Base-by-base conservation (phyloP, 2,888 invertebrate genomes). In the Physocephala rufipes region DNA sequence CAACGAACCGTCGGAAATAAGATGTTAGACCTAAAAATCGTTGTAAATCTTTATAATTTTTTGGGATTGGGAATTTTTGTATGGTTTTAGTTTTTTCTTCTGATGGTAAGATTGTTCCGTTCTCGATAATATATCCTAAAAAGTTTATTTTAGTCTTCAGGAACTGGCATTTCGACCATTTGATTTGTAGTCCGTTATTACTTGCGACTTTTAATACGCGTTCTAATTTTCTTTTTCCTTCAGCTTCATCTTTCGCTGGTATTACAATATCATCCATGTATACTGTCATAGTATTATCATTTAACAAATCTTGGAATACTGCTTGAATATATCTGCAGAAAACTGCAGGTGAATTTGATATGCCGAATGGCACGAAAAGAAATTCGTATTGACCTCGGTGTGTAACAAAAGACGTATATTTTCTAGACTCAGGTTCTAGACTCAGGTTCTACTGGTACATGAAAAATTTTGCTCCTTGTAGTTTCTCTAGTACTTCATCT, bases 351-450 rank as follows among this genome's bases (percentile, higher is more conserved):
- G 76, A 74, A 45, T 76, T 76, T 9, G 69, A 75, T 4, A 76
- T 74, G 0, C 76, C 76, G 43, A 78, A 78, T 26, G 78, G 78
- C 63, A 76, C 74, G 26, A 69, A 73, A 16, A 63, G n/a, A 53
- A 75, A 77, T 55, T 78, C 78, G 47, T 72, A 79, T 43, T 79
- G 77, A 12, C 77, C 76, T 63, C 74, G 63, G 45, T 75, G 76
- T 13, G 78, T 79, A 1, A 79, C 78, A 64, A 79, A n/a, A 79
- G 77, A 70, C 19, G 77, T 79, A 51, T 73, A 79, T 59, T 77
- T 76, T 26, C 70, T 71, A 0, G 78, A 79, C 9, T 73, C n/a
- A n/a, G n/a, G n/a, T n/a, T n/a, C n/a, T n/a, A n/a, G n/a, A n/a
- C n/a, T n/a, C 67, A 19, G 65, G 53, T 9, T 76, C 76, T 7